A percentile compares a stretch with the other conserved stretches of the same genome.
Conservation (phyloP, 1,140 invertebrate species). For the Drosophila fuyamai region DNA sequence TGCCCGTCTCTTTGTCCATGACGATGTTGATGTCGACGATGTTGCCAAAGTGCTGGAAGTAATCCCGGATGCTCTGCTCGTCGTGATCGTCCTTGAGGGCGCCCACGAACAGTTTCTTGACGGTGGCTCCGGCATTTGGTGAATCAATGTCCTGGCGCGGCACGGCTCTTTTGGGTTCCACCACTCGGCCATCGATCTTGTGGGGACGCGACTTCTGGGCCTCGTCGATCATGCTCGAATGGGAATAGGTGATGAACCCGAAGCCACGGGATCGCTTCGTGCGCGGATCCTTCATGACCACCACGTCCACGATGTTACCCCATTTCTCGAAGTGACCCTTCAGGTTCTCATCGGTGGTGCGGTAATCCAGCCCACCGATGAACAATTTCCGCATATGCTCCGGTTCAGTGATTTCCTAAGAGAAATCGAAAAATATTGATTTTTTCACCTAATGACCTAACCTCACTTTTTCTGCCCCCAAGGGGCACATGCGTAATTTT, state of each 20-base stretch:
- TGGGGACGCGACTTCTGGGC: conserved; percentile 94
- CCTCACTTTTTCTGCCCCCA: conserved; percentile 39
- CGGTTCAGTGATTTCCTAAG: conserved; percentile 88
- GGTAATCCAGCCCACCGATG: conserved; percentile 98
- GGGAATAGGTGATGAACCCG: conserved; percentile 98
- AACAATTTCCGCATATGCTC: conserved; percentile 98
- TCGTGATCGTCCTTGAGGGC: conserved; percentile 95
- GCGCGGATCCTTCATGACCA: conserved; percentile 99
- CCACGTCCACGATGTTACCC: conserved; percentile 98
- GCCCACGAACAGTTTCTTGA: conserved; percentile 97
- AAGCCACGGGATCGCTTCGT: conserved; percentile 97
- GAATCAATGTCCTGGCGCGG: conserved; percentile 96
- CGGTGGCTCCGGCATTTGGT: conserved; percentile 96
- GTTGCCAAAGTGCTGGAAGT: conserved; percentile 94
- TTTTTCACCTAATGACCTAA: conserved; percentile 52
- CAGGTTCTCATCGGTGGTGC: conserved; percentile 97
- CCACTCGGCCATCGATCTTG: conserved; percentile 91
- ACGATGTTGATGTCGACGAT: conserved; percentile 95
- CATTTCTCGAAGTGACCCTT: conserved; percentile 98
- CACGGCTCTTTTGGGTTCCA: conserved; percentile 98
- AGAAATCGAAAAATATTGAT: conserved; percentile 56
- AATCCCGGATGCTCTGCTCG: conserved; percentile 93
- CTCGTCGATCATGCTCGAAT: conserved; percentile 97
- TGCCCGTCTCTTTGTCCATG: conserved; percentile 95
- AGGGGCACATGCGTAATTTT: conserved; percentile 68